Base-by-base conservation (phyloP, 64 coral and sea anemone species). In the Orbicella faveolata region DNA sequence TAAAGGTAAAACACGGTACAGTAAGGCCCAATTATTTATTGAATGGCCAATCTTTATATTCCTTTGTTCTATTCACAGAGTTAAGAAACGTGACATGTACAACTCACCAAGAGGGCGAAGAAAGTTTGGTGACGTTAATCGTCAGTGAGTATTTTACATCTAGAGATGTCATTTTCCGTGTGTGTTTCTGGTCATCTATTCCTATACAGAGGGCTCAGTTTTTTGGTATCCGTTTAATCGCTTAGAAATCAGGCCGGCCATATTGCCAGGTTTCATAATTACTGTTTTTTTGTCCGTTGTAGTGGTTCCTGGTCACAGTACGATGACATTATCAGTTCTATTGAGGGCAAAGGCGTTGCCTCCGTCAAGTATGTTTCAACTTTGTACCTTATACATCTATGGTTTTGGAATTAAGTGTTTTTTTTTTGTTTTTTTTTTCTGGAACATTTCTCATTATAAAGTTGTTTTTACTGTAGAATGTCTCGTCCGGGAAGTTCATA, bases 41-140 rank as follows among this genome's bases (percentile, higher is more conserved):
- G 7, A 48, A 48, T 48, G 44, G 44, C 44, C 5, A 48, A 48
- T 48, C 2, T 48, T 48, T 48, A 6, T 3, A 48, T 6, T 48
- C 5, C 44, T 25, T 78, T 15, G 19, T 34, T 17, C 0, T 74
- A 37, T 67, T 15, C 0, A 59, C 55, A 96, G 95, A 73, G 93
- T 88, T 57, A 79, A 93, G 83, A 96, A 84, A 39, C 91, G 89
- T 74, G 92, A 96, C 17, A 93, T 96, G 95, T 84, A 94, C 72
- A 88, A 73, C 30, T 77, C 75, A 3, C 73, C 95, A 74, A 88
- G 75, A 39, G 72, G 75, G 14, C 85, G 79, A 51, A 64, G 87
- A 33, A 93, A 96, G n/a, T 86, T 88, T 21, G 81, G 77, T 74
- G 37, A 36, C 86, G 75, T 37, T 67, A 93, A 86, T 63, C 75